phyloP scores from a whole-genome alignment of 2,797 vertebrate species.

The Bufotes viridis region DNA sequence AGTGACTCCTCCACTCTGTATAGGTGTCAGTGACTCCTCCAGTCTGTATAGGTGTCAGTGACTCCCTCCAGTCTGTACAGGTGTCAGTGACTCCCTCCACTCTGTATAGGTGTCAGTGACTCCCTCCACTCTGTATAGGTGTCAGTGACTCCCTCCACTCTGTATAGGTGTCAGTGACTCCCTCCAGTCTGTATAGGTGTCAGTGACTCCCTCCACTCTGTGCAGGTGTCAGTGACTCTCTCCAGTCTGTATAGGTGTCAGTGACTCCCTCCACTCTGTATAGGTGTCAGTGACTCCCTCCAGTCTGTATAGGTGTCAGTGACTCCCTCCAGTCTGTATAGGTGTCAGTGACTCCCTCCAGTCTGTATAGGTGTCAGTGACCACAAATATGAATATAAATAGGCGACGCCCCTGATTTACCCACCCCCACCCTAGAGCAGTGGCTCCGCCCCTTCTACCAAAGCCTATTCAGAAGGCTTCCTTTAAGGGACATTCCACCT shows the following conservation, averaged over 20 bases:
- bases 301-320: neutral
- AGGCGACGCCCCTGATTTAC: too few relatives aligned
- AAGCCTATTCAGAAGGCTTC: too few relatives aligned
- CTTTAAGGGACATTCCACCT: too few relatives aligned
- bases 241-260: neutral
- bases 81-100: neutral
- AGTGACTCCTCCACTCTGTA: neutral
- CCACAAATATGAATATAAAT: too few relatives aligned
- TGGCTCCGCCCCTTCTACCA: too few relatives aligned
- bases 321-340: neutral
- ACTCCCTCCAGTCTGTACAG: too few relatives aligned
- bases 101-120: neutral
- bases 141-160: neutral
- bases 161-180: neutral
- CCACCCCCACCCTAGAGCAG: too few relatives aligned
- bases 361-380: neutral
- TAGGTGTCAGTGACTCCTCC: neutral
- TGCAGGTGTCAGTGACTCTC: neutral
- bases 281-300: neutral
- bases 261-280: neutral
- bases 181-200: neutral
- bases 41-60: neutral
- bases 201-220: neutral
- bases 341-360: neutral
- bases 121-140: neutral